Conservation (phyloP, 37 sponge, comb jelly and placozoan genomes). For the Diacarnus erythraeanus region DNA sequence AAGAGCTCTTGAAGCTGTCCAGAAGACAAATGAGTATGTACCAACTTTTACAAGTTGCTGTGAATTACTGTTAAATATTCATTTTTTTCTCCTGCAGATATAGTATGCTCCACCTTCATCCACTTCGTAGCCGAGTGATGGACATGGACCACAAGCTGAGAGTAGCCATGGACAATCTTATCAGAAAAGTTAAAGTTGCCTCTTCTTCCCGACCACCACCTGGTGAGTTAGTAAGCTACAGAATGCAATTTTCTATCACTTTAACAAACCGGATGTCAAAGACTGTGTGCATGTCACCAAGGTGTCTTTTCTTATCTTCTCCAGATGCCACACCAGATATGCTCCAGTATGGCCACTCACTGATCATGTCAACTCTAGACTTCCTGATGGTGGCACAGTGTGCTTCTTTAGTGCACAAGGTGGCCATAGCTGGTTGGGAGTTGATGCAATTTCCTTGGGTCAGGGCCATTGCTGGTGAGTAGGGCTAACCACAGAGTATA, state of each 20-base stretch:
- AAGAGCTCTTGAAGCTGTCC: constrained; percentile 56
- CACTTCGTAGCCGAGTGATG: constrained; percentile 65
- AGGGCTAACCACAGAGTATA: neutral
- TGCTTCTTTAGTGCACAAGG: constrained; percentile 74
- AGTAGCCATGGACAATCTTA: constrained; percentile 73
- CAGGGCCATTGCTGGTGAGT: constrained; percentile 22
- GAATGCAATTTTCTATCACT: neutral
- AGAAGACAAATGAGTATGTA: constrained; percentile 70
- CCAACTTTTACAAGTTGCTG: neutral
- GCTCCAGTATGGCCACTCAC: constrained; percentile 54
- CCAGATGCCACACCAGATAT: constrained; percentile 65
- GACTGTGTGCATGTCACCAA: too few species aligned
- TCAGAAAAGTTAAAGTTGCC: constrained; percentile 54
- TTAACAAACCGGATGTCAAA: too few species aligned
- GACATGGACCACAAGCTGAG: constrained; percentile 86
- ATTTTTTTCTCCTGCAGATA: constrained; percentile 44
- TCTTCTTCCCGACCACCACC: constrained; percentile 48
- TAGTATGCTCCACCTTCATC: constrained; percentile 68
- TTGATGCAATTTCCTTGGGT: constrained; percentile 80
- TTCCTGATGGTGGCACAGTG: constrained; percentile 83
- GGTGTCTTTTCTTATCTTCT: neutral
- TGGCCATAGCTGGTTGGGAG: constrained; percentile 66
- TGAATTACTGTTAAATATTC: neutral
- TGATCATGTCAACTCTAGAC: constrained; percentile 69
- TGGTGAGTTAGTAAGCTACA: constrained; percentile 16